These are phyloP conservation scores for Sarcophilus harrisii DNA, from an alignment of 2,797 vertebrate genomes.

Conservation along the genomic window DNA sequence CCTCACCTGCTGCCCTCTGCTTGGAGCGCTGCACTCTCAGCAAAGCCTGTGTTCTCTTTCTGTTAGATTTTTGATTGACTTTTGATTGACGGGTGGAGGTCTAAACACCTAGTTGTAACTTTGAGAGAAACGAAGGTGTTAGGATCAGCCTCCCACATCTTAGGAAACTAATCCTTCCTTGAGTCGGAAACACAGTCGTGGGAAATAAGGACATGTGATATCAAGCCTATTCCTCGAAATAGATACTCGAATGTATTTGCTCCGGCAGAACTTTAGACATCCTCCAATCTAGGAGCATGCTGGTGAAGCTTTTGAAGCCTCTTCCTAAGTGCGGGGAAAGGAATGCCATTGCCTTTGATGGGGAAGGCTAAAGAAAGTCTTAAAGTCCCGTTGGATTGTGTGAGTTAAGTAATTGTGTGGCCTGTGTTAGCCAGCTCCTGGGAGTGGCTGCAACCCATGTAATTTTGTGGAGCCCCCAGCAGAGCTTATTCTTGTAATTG, in stretches of 20 bases:
- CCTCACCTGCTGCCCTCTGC: not conserved
- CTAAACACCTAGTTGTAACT: slow-evolving; percentile 21
- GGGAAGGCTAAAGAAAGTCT: not conserved
- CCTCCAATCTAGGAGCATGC: slow-evolving; percentile 2
- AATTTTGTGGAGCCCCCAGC: not conserved
- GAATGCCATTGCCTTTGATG: slow-evolving; percentile 10
- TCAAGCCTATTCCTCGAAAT: slow-evolving; percentile 59
- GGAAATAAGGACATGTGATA: slow-evolving; percentile 44
- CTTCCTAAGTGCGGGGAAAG: slow-evolving; percentile 24
- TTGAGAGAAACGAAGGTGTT: slow-evolving; percentile 49
- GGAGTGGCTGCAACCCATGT: not conserved
- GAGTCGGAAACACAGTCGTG: slow-evolving; percentile 43
- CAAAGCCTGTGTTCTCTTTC: not conserved
- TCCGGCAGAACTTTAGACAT: slow-evolving; percentile 34
- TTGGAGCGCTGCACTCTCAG: not conserved
- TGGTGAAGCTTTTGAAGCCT: slow-evolving; percentile 38
- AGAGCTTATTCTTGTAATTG: not conserved
- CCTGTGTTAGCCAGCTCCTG: not conserved
- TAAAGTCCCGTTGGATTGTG: not conserved
- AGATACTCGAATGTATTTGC: slow-evolving; percentile 34
- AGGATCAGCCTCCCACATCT: slow-evolving; percentile 56
- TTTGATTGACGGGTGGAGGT: slow-evolving; percentile 48
- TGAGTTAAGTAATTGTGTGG: not conserved
- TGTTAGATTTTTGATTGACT: slow-evolving; percentile 22
- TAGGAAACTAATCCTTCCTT: slow-evolving; percentile 50